Percentiles rank a stretch among this genome's conserved stretches.
Evolutionary conservation across 2,888 invertebrate genomes (phyloP).

Genomic region (Athalia rosae): DNA sequence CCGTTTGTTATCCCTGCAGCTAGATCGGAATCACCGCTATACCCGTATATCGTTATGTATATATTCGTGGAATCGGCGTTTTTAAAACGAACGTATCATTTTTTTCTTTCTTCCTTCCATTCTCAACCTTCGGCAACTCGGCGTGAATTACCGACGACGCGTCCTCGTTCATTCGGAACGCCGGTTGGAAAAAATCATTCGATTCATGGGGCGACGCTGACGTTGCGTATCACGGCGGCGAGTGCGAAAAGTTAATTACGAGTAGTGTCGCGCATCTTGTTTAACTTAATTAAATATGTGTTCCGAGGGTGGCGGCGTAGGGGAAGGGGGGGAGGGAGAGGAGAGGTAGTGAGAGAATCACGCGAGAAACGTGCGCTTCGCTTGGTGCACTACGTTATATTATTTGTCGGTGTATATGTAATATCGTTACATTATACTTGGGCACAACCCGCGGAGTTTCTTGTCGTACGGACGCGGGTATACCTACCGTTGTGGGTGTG

Average conservation of each 20-base stretch:
- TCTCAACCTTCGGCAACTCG: no score
- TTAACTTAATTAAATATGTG: conserved; percentile 35
- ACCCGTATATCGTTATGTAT: neutral
- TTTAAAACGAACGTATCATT: no score
- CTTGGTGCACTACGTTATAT: no score
- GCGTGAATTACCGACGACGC: neutral
- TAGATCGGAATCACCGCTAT: neutral
- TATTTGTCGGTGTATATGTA: no score
- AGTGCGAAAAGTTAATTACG: conserved; percentile 36
- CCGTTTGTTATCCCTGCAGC: neutral
- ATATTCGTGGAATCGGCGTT: neutral
- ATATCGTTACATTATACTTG: no score
- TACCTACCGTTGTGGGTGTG: no score
- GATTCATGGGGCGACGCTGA: neutral
- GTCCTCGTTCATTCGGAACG: neutral
- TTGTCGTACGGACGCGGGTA: no score
- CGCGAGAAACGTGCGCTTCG: neutral
- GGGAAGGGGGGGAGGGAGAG: no score
- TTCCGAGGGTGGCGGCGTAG: conserved; percentile 10
- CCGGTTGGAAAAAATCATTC: no score
- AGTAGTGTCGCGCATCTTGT: conserved; percentile 33
- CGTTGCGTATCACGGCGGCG: conserved; percentile 4
- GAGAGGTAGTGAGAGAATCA: neutral
- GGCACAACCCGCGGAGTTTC: no score
- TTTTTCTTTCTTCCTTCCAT: no score